Percentiles rank a stretch among this genome's conserved stretches.
These are phyloP conservation scores for Bolinopsis microptera DNA, from an alignment of 37 sponge, comb jelly and placozoan species.

Conservation along the genomic window DNA sequence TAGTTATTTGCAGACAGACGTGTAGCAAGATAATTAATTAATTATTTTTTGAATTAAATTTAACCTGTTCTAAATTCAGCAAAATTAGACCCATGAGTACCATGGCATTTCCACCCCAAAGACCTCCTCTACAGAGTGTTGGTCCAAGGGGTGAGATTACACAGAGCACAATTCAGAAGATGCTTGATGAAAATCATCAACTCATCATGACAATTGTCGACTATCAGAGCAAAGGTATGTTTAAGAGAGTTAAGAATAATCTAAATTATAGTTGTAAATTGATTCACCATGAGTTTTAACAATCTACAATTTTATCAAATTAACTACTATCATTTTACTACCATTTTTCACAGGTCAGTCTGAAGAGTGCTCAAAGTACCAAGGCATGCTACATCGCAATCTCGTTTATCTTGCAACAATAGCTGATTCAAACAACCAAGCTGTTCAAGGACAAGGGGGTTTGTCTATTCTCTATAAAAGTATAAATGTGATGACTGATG, in stretches of 20 bases:
- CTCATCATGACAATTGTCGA: constrained; percentile 59
- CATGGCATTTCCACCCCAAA: constrained; percentile 29
- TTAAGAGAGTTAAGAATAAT: not conserved
- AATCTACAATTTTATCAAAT: no score
- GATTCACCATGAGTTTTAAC: not conserved
- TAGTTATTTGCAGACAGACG: no score
- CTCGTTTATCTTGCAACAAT: constrained; percentile 77
- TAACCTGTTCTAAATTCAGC: no score
- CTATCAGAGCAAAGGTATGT: constrained; percentile 61
- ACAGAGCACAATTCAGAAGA: constrained; percentile 14
- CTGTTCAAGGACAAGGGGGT: constrained; percentile 33
- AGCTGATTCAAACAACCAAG: constrained; percentile 76
- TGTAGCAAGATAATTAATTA: no score
- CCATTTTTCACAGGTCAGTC: constrained; percentile 32
- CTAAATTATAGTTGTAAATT: not conserved
- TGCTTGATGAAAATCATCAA: constrained; percentile 60
- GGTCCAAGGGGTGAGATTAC: constrained; percentile 64
- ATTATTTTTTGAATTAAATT: no score
- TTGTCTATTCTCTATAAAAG: no score
- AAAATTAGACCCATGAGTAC: constrained; percentile 20
- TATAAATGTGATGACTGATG: no score
- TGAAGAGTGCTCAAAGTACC: constrained; percentile 75
- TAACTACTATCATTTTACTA: not conserved
- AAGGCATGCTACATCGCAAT: constrained; percentile 84
- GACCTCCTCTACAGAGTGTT: constrained; percentile 23